Evolutionary conservation across 92 coral and sea anemone species (phyloP).

Genomic region (Porites rus): DNA sequence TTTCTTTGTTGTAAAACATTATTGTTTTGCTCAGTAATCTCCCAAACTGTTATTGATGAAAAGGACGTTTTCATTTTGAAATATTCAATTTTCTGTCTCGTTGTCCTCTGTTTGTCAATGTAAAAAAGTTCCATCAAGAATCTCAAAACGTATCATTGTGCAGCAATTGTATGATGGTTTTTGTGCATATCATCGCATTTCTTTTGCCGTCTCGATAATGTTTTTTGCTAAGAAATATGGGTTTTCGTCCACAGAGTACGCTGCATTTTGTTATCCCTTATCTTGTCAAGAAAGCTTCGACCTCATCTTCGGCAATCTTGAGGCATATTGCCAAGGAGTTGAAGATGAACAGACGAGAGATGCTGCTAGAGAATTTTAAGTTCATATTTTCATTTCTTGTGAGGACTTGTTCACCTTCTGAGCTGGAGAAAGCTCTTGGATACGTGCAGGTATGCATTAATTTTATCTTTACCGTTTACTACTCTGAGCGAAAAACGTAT

Average conservation of each 20-base stretch:
- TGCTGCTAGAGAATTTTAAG: constrained; percentile 95
- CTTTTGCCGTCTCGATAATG: not conserved
- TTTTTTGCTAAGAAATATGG: not conserved
- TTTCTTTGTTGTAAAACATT: too few species aligned
- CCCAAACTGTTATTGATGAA: too few species aligned
- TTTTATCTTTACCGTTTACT: too few species aligned
- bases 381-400: constrained; percentile 96
- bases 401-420: constrained; percentile 91
- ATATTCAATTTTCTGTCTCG: too few species aligned
- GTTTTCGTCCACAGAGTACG: constrained; percentile 66
- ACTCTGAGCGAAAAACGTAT: too few species aligned
- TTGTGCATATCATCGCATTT: not conserved
- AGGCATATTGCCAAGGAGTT: constrained; percentile 88
- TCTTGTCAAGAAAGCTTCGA: constrained; percentile 91
- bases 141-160: too few species aligned
- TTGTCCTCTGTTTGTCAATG: too few species aligned
- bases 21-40: too few species aligned
- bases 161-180: too few species aligned
- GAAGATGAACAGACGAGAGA: constrained; percentile 87
- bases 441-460: constrained; percentile 85
- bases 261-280: constrained; percentile 87
- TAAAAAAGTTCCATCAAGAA: too few species aligned
- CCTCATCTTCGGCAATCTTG: constrained; percentile 85
- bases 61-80: too few species aligned
- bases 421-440: constrained; percentile 92